phyloP scores from a whole-genome alignment of 1,140 invertebrate species.

The Listronotus bonariensis region DNA sequence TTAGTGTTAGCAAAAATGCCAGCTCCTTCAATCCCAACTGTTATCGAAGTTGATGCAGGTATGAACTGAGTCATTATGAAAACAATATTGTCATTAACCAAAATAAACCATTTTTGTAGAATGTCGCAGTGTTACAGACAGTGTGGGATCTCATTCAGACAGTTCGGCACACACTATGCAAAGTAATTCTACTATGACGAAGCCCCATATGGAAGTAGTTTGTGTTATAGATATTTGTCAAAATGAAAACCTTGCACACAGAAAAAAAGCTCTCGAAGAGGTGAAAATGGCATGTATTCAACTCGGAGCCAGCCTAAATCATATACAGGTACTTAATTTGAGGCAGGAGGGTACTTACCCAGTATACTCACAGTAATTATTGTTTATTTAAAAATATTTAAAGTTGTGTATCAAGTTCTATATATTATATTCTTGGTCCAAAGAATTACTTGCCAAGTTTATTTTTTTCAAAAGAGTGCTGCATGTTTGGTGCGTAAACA shows the following conservation, averaged over 20 bases:
- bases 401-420: no score
- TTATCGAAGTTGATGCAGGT: conserved; percentile 51
- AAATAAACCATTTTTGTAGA: conserved; percentile 53
- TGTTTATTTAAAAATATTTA: no score
- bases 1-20: conserved; percentile 42
- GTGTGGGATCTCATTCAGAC: conserved; percentile 73
- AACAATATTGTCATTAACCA: conserved; percentile 44
- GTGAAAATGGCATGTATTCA: conserved; percentile 77
- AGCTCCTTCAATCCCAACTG: conserved; percentile 39
- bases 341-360: not conserved
- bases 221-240: conserved; percentile 83
- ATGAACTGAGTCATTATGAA: conserved; percentile 44
- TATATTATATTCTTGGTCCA: no score
- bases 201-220: conserved; percentile 85
- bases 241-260: conserved; percentile 70
- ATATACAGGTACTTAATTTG: conserved; percentile 75
- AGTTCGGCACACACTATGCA: conserved; percentile 69
- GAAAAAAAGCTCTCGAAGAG: conserved; percentile 83
- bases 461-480: no score
- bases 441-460: no score
- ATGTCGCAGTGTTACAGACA: conserved; percentile 70
- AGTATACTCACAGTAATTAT: no score
- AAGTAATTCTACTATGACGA: conserved; percentile 53
- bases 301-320: conserved; percentile 79
- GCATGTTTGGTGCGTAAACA: no score